Conservation (phyloP, 2,888 invertebrate genomes). For the Lordiphosa fenestrarum region DNA sequence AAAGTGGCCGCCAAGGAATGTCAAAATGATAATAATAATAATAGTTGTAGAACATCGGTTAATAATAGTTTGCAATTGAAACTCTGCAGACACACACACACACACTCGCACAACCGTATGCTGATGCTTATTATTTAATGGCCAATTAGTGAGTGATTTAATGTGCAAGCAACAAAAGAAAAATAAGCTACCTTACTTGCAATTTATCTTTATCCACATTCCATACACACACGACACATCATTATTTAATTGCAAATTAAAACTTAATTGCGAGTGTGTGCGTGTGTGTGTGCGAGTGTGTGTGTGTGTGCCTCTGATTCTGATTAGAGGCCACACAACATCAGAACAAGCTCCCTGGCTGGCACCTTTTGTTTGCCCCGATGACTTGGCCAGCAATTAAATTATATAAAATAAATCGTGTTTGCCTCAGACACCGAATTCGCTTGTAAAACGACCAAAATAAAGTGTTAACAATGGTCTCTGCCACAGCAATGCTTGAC, state of each 20-base stretch:
- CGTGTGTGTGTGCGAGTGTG: too few species aligned
- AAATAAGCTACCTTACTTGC: neutral
- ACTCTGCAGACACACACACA: neutral
- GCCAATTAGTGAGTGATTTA: slow-evolving; percentile 42
- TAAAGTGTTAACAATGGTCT: too few species aligned
- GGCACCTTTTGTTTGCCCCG: too few species aligned
- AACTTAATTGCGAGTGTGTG: slow-evolving; percentile 41
- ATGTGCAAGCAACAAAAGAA: slow-evolving; percentile 10
- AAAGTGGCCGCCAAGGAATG: slow-evolving; percentile 16
- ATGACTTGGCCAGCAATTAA: too few species aligned
- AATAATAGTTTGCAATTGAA: slow-evolving; percentile 15
- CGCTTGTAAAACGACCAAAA: too few species aligned
- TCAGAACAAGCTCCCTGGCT: slow-evolving; percentile 15
- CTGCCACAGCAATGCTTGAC: too few species aligned
- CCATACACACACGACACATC: slow-evolving; percentile 23
- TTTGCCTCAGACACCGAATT: too few species aligned
- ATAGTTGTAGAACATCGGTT: slow-evolving; percentile 5
- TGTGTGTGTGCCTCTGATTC: neutral
- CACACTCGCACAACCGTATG: slow-evolving; percentile 14
- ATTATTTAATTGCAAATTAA: slow-evolving; percentile 48
- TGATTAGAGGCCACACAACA: slow-evolving; percentile 35
- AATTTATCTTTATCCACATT: slow-evolving; percentile 5
- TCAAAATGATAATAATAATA: slow-evolving; percentile 8
- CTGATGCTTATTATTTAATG: slow-evolving; percentile 54
- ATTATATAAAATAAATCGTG: too few species aligned